Base-by-base conservation (phyloP, 23 tunicate genomes). In the Aplidium turbinatum region DNA sequence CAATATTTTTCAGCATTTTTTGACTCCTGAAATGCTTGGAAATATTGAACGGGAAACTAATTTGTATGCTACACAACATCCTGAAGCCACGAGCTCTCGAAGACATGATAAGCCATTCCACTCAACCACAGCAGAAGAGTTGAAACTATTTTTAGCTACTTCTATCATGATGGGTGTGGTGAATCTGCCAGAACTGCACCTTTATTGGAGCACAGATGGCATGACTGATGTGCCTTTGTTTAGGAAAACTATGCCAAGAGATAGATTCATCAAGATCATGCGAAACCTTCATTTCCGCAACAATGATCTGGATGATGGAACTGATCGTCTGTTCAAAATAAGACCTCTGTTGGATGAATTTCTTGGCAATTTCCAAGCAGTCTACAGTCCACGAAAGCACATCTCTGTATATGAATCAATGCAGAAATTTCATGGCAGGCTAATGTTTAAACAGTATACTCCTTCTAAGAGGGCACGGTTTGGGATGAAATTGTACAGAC, bases 381-480 rank as follows among this genome's bases (percentile, higher is more conserved):
- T 42, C 11, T 42, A 42, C 50, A 9, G 50, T 42, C 16, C 50
- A 42, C 13, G 16, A 42, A 42, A 42, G 16, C 16, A 42, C 16
- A 42, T 42, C 16, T 42, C 50, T 42, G 50, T 42, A 42, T 11
- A 68, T 68, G 74, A 68, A 45, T 39, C 55, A 39, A 31, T 68
- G 22, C 25, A 38, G 54, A 42, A 42, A 68, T 68, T 42, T 42
- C 53, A 45, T 39, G 74, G 55, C 38, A 33, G 74, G 1, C 74
- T 68, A 31, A 45, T 24, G 24, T 68, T 68, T 39, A 42, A 56
- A 68, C 74, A 68, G 0, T 68, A 68, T 68, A 42, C 22, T 35
- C 74, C 74, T 24, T 42, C 74, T n/a, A 68, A 68, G 39, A 39
- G 55, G 55, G 0, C 39, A 39, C 53, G 54, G 39, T 68, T 39